Evolutionary conservation across 2,113 vertebrate species (phyloP).

Genomic region (Phalacrocorax carbo): DNA sequence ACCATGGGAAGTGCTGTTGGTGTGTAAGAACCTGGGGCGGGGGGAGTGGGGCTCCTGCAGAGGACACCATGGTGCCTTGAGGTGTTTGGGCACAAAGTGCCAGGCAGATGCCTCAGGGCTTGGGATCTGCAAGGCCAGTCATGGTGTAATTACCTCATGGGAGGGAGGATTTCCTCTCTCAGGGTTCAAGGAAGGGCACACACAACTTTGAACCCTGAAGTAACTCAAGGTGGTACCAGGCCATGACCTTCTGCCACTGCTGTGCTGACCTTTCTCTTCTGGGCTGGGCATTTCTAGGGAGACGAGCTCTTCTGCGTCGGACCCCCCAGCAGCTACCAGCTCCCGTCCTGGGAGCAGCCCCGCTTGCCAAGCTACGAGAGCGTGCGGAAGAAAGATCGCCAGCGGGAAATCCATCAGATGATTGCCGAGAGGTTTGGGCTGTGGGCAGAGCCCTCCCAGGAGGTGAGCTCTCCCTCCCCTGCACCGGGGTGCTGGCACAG

Average conservation of each 20-base stretch:
- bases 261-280: not conserved
- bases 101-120: not conserved
- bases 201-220: not conserved
- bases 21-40: not conserved
- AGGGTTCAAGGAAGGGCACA: not conserved
- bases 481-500: not conserved
- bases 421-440: conserved; percentile 81
- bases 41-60: not conserved
- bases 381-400: conserved; percentile 80
- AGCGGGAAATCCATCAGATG: conserved; percentile 85
- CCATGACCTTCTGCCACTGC: not conserved
- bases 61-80: not conserved
- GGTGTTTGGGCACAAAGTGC: not conserved
- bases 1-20: not conserved
- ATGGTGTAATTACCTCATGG: not conserved
- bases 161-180: not conserved
- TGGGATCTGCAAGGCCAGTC: not conserved
- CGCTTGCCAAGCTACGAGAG: conserved; percentile 81
- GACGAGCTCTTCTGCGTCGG: conserved; percentile 79
- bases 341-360: conserved; percentile 64
- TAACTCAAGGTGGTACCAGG: not conserved
- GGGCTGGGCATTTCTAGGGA: conserved; percentile 32
- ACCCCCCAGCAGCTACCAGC: conserved; percentile 76
- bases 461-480: conserved; percentile 66
- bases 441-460: conserved; percentile 72